phyloP scores from a whole-genome alignment of 2,888 invertebrate genomes.

The Lasioglossum lativentre region DNA sequence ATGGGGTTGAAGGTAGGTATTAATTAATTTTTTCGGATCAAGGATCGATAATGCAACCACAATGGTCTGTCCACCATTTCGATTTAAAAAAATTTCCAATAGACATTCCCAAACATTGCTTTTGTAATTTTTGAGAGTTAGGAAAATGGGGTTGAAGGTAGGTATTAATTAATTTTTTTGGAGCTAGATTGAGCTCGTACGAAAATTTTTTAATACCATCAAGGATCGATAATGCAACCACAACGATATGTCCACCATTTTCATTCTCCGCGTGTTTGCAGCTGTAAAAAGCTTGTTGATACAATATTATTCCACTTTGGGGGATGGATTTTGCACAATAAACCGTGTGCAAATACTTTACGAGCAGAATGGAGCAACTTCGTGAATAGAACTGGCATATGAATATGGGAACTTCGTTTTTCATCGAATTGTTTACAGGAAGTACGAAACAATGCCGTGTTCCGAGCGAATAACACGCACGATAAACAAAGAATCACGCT shows the following conservation, averaged over 20 bases:
- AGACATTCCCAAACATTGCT: no score
- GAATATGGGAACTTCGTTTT: not conserved
- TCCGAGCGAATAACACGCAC: not conserved
- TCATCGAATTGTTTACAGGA: not conserved
- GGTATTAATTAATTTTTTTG: no score
- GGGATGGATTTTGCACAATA: not conserved
- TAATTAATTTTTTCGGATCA: no score
- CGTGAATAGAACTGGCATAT: not conserved
- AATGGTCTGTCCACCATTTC: not conserved
- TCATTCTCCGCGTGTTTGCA: not conserved
- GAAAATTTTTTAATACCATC: no score
- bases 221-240: no score
- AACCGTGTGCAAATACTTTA: not conserved
- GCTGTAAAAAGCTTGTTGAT: not conserved
- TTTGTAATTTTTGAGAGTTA: not conserved
- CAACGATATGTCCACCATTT: not conserved
- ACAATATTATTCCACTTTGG: no score
- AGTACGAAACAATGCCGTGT: not conserved
- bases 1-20: no score
- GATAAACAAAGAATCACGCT: not conserved
- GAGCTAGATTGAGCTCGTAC: no score
- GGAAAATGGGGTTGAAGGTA: no score
- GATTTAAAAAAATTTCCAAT: not conserved
- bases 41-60: no score
- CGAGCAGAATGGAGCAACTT: not conserved